phyloP scores from a whole-genome alignment of 2,888 invertebrate genomes.

The Hydraecia micacea region DNA sequence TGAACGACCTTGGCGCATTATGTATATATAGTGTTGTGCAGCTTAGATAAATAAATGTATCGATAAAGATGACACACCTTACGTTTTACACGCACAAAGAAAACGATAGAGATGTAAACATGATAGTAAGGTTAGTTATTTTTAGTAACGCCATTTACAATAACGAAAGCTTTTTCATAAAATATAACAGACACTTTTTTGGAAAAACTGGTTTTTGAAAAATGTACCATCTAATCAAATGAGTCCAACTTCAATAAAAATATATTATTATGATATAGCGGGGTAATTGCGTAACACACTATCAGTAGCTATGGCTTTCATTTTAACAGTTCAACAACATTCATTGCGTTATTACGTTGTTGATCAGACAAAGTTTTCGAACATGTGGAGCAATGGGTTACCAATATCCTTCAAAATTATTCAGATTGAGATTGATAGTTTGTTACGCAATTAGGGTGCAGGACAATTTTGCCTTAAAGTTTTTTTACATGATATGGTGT shows the following conservation, averaged over 20 bases:
- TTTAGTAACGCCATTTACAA: not conserved
- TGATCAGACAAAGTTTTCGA: too few species aligned
- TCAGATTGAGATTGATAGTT: too few species aligned
- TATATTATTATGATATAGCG: too few species aligned
- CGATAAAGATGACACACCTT: constrained; percentile 20
- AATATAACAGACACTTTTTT: not conserved
- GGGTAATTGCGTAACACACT: too few species aligned
- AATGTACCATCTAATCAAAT: not conserved
- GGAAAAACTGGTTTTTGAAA: not conserved
- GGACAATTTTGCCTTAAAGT: not conserved
- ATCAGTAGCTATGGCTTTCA: too few species aligned
- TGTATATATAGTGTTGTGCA: constrained; percentile 78
- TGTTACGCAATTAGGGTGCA: too few species aligned
- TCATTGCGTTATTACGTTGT: too few species aligned
- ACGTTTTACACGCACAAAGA: not conserved
- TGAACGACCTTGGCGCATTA: constrained; percentile 84
- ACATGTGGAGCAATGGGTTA: too few species aligned
- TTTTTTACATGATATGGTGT: not conserved
- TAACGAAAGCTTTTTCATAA: not conserved
- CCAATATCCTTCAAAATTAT: too few species aligned
- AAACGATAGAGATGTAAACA: not conserved
- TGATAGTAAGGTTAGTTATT: not conserved
- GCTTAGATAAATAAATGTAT: constrained; percentile 5
- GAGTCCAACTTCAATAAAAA: not conserved
- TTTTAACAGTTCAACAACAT: too few species aligned